Base-by-base conservation (phyloP, 64 coral and sea anemone species). In the Anthopleura sola region DNA sequence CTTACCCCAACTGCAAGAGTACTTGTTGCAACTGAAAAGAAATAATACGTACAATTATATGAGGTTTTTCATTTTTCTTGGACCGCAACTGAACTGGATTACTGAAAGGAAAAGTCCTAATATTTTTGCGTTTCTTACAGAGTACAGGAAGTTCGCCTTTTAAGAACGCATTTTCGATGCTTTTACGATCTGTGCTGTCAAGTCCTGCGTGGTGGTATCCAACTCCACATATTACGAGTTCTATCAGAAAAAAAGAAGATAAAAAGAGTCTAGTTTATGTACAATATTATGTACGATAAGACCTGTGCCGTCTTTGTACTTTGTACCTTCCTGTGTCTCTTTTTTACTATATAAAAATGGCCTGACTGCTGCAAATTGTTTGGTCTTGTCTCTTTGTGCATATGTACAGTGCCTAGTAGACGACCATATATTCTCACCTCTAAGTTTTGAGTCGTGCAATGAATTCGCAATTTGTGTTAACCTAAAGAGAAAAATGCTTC, bases 1-100 rank as follows among this genome's bases (percentile, higher is more conserved):
- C 92, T 89, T 91, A 98, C 95, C 78, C 95, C 95, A 64, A 98
- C 80, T 50, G 95, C 95, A 88, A 98, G 92, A 60, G 95, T 98
- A 44, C 95, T 98, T 57, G 95, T 98, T 20, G 95, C 92, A 89
- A 98, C 95, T 98, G 49, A 33, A 92, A 86, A 15, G 5, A 53
- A 71, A 71, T 32, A 83, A 51, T 20, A 21, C 29, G n/a, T 49
- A 55, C 6, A 33, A 23, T 33, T 69, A 69, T n/a, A 15, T 34
- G 24, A 6, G n/a, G n/a, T n/a, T n/a, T n/a, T n/a, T n/a, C n/a
- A n/a, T n/a, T n/a, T n/a, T n/a, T n/a, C n/a, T n/a, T n/a, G n/a
- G n/a, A n/a, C n/a, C n/a, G n/a, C n/a, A n/a, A n/a, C n/a, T n/a
- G n/a, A n/a, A n/a, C n/a, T n/a, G n/a, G n/a, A n/a, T n/a, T n/a